Evolutionary conservation across 2,797 vertebrate genomes (phyloP).

Genomic region (Pangasius mekongensis): DNA sequence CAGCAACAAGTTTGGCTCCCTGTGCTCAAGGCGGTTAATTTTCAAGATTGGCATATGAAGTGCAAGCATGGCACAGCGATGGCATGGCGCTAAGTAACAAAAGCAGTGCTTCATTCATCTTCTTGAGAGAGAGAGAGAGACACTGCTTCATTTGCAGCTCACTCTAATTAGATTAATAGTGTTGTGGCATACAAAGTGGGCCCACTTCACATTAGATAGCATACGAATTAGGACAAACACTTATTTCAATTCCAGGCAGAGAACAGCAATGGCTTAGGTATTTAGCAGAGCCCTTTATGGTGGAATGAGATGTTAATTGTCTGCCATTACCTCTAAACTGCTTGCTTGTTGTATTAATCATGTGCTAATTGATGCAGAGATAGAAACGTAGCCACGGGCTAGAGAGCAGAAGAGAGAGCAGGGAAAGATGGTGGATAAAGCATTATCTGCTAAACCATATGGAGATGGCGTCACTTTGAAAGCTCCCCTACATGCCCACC

Average conservation of each 20-base stretch:
- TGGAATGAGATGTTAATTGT: constrained; percentile 99
- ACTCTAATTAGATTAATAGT: constrained; percentile 98
- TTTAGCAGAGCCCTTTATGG: constrained; percentile 95
- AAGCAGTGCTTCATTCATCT: constrained; percentile 83
- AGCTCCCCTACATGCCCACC: constrained; percentile 76
- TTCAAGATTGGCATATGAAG: constrained; percentile 76
- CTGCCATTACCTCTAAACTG: constrained; percentile 99
- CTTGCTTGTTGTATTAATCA: constrained; percentile 99
- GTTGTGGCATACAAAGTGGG: constrained; percentile 85
- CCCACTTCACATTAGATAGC: constrained; percentile 89
- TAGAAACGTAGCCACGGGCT: constrained; percentile 96
- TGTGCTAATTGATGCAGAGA: constrained; percentile 99
- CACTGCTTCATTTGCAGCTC: constrained; percentile 91
- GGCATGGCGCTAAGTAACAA: constrained; percentile 82
- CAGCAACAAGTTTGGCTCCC: constrained; percentile 88
- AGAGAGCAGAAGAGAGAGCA: constrained; percentile 81
- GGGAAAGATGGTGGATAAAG: constrained; percentile 87
- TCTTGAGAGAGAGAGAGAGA: constrained; percentile 81
- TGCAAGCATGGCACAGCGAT: constrained; percentile 78
- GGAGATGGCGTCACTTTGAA: constrained; percentile 90
- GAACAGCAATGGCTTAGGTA: constrained; percentile 85
- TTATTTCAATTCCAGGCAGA: constrained; percentile 89
- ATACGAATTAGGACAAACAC: constrained; percentile 91
- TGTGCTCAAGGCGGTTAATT: constrained; percentile 67
- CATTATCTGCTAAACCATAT: constrained; percentile 91